phyloP scores from a whole-genome alignment of 2,888 invertebrate genomes.

The Seira sanloemensis region DNA sequence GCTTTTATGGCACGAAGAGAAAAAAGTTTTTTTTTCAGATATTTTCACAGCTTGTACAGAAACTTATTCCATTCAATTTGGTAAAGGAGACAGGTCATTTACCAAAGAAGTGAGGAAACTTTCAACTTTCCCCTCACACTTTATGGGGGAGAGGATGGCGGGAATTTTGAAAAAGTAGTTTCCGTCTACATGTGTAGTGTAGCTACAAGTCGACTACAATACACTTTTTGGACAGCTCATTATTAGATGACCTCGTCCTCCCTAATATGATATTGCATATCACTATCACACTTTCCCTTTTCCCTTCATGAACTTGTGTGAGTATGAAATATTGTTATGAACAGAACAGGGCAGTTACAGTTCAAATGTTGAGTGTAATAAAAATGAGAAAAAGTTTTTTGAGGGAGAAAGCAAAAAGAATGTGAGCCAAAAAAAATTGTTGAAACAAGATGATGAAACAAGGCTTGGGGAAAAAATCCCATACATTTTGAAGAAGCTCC shows the following conservation, averaged over 20 bases:
- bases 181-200: no score
- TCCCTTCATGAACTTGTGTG: no score
- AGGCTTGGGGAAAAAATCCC: not conserved
- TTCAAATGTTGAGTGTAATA: no score
- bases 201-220: no score
- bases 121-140: not conserved
- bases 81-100: conserved; percentile 35
- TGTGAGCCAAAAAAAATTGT: not conserved
- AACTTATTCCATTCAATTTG: conserved; percentile 41
- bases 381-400: not conserved
- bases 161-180: not conserved
- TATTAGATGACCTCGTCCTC: no score
- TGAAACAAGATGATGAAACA: not conserved
- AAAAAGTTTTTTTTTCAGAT: not conserved
- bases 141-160: not conserved
- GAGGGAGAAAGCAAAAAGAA: not conserved
- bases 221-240: no score
- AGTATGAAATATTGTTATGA: no score
- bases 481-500: not conserved
- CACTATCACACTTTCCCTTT: no score
- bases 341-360: no score
- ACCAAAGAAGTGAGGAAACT: not conserved
- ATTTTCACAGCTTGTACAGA: conserved; percentile 11
- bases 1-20: not conserved
- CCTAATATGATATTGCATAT: no score